A percentile compares a stretch with the other conserved stretches of the same genome.
phyloP scores from a whole-genome alignment of 1,140 invertebrate genomes.

The Diorhabda carinulata region DNA sequence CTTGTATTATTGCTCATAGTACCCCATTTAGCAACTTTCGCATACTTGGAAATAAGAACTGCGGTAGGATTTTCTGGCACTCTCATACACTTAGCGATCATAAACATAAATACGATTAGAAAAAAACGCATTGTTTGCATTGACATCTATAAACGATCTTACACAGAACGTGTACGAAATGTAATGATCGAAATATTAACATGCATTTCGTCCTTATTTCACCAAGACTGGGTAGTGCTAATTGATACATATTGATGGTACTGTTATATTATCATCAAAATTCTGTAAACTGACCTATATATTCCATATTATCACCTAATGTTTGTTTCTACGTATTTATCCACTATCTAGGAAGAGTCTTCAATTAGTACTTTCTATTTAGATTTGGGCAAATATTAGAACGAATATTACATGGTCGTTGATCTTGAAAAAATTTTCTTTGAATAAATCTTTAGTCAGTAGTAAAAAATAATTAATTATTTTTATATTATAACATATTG shows the following conservation, averaged over 20 bases:
- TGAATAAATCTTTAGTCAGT: too few species aligned
- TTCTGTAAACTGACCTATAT: slow-evolving; percentile 3
- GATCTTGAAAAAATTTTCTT: too few species aligned
- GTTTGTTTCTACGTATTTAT: slow-evolving; percentile 1
- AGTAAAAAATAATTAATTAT: too few species aligned
- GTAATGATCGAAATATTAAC: slow-evolving; percentile 22
- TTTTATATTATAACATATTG: too few species aligned
- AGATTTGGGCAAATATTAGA: neutral
- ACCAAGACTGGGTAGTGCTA: slow-evolving; percentile 37
- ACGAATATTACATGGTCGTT: too few species aligned
- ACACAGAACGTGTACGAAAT: slow-evolving; percentile 22
- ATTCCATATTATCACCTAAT: slow-evolving; percentile 3
- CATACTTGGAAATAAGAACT: slow-evolving; percentile 38
- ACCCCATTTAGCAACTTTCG: slow-evolving; percentile 44
- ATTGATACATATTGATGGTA: slow-evolving; percentile 37
- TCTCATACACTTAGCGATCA: slow-evolving; percentile 20
- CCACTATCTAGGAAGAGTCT: neutral
- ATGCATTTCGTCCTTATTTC: slow-evolving; percentile 32
- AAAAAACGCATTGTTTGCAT: slow-evolving; percentile 12
- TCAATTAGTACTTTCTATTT: slow-evolving; percentile 1
- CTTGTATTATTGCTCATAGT: slow-evolving; percentile 17
- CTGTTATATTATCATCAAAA: slow-evolving; percentile 31
- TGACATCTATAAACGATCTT: slow-evolving; percentile 10
- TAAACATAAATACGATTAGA: slow-evolving; percentile 16
- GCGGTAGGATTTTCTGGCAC: slow-evolving; percentile 27